A percentile compares a stretch with the other conserved stretches of the same genome.
phyloP scores from a whole-genome alignment of 1,140 invertebrate genomes.

The Augochlora pura region DNA sequence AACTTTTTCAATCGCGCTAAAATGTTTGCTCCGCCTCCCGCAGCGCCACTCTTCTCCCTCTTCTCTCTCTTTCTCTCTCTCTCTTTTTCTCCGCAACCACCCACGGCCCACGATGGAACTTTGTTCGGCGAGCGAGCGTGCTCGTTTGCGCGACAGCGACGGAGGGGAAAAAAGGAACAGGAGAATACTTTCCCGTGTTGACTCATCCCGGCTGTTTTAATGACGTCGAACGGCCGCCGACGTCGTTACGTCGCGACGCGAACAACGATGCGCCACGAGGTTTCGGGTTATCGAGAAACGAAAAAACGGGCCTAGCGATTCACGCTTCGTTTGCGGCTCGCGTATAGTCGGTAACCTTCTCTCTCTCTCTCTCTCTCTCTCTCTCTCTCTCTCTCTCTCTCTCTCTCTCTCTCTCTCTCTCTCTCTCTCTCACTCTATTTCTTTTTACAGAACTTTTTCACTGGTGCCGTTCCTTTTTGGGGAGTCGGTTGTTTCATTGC shows the following conservation, averaged over 20 bases:
- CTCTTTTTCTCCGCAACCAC: neutral
- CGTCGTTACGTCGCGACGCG: slow-evolving; percentile 22
- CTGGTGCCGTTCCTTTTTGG: neutral
- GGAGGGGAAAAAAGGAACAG: no score
- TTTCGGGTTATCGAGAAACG: slow-evolving; percentile 2
- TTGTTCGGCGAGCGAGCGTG: slow-evolving; percentile 13
- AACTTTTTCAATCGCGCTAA: slow-evolving; percentile 62
- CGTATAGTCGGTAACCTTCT: no score
- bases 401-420: no score
- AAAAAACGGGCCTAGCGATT: neutral
- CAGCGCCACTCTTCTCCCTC: no score
- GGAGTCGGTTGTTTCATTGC: no score
- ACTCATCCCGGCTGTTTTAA: slow-evolving; percentile 17
- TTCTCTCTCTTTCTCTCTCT: neutral
- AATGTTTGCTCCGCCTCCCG: slow-evolving; percentile 46
- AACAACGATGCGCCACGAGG: slow-evolving; percentile 4
- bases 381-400: no score
- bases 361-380: no score
- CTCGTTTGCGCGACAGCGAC: slow-evolving; percentile 18
- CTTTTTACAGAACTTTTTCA: no score
- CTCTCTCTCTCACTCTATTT: no score
- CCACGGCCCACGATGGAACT: neutral
- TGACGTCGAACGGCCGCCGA: slow-evolving; percentile 16
- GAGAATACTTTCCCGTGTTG: neutral
- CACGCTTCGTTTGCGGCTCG: no score